phyloP scores from a whole-genome alignment of 2,888 invertebrate species.

The Drosophila subsilvestris region DNA sequence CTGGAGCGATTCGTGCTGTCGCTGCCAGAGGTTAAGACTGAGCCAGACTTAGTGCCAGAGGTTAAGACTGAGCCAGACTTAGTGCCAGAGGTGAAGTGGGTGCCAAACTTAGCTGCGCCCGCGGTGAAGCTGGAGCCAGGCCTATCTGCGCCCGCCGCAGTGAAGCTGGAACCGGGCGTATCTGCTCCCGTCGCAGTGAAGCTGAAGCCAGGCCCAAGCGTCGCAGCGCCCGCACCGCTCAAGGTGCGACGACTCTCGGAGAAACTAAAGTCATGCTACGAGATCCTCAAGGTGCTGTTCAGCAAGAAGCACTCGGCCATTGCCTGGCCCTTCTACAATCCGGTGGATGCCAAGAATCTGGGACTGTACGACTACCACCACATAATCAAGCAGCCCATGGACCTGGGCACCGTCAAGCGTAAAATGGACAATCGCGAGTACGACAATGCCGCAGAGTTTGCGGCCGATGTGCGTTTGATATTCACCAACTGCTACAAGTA shows the following conservation, averaged over 20 bases:
- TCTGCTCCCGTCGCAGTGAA: no score
- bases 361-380: slow-evolving; percentile 99
- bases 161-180: no score
- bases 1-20: no score
- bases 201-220: slow-evolving; percentile 87
- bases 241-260: slow-evolving; percentile 87
- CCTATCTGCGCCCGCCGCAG: no score
- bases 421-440: slow-evolving; percentile 99
- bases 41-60: no score
- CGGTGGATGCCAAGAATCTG: slow-evolving; percentile 97
- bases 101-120: no score
- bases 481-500: slow-evolving; percentile 99
- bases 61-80: no score
- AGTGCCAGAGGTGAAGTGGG: no score
- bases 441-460: slow-evolving; percentile 96
- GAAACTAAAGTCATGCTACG: slow-evolving; percentile 94
- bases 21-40: no score
- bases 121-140: no score
- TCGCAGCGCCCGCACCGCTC: no score
- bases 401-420: slow-evolving; percentile 97
- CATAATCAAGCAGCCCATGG: slow-evolving; percentile 99
- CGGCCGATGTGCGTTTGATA: slow-evolving; percentile 97
- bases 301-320: slow-evolving; percentile 97
- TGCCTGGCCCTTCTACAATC: slow-evolving; percentile 99
- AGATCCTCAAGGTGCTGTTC: slow-evolving; percentile 95